phyloP scores from a whole-genome alignment of 2,797 vertebrate genomes.

The Gobionotothen gibberifrons region DNA sequence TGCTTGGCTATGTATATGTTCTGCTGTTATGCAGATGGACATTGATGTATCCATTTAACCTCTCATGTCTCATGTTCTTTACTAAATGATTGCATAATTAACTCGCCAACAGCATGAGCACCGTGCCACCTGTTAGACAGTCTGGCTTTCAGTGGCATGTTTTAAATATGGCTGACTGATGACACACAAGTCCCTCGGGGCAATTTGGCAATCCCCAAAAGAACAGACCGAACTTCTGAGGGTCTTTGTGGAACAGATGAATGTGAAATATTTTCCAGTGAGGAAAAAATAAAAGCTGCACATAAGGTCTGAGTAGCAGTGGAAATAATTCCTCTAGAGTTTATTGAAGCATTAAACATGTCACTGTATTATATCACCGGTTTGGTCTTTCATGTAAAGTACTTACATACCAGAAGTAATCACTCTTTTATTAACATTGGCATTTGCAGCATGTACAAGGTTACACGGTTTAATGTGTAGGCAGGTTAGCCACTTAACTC shows the following conservation, averaged over 20 bases:
- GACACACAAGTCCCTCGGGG: background rate
- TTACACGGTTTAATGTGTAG: too few relatives aligned
- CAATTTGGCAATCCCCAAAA: background rate
- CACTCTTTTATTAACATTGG: too few relatives aligned
- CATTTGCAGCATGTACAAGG: too few relatives aligned
- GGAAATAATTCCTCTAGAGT: background rate
- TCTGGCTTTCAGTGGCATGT: conserved; percentile 2
- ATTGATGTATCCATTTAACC: conserved; percentile 21
- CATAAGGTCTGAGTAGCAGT: background rate
- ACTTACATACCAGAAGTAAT: too few relatives aligned
- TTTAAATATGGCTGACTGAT: conserved; percentile 16
- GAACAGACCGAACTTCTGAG: background rate
- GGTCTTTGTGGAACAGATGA: background rate
- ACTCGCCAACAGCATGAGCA: conserved; percentile 9
- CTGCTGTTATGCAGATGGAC: conserved; percentile 12
- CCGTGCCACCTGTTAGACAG: conserved; percentile 15
- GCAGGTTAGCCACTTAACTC: background rate
- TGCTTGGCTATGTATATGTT: conserved; percentile 15
- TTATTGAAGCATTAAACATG: background rate
- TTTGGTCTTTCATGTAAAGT: too few relatives aligned
- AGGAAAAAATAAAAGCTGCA: too few relatives aligned
- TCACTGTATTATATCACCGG: background rate
- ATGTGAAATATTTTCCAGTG: background rate
- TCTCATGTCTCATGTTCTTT: conserved; percentile 8
- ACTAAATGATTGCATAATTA: conserved; percentile 9